These are phyloP conservation scores for Delichon dasypus DNA, from an alignment of 2,797 vertebrate genomes.

Conservation along the genomic window DNA sequence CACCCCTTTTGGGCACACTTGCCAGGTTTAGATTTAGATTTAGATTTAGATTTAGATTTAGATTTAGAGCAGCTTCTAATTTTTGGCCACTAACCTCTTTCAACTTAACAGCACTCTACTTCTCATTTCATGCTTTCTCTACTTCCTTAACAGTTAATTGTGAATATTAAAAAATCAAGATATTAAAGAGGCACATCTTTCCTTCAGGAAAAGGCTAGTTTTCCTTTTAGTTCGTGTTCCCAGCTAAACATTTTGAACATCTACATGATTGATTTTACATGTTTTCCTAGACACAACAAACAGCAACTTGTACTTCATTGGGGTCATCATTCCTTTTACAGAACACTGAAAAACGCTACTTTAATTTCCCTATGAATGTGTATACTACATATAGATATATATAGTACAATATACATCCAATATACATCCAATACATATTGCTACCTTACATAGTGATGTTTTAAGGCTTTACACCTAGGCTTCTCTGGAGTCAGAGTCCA, in stretches of 20 bases:
- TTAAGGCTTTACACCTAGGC: not conserved
- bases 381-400: not conserved
- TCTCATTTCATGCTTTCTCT: not conserved
- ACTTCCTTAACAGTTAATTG: not conserved
- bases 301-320: not conserved
- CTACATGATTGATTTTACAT: not conserved
- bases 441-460: not conserved
- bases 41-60: not conserved
- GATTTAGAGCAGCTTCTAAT: not conserved
- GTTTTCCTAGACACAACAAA: not conserved
- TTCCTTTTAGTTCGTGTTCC: not conserved
- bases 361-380: not conserved
- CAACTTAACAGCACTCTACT: not conserved
- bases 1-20: not conserved
- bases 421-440: not conserved
- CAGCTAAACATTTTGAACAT: not conserved
- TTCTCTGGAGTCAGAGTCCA: not conserved
- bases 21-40: not conserved
- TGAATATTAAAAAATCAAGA: not conserved
- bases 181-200: not conserved
- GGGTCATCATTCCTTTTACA: not conserved
- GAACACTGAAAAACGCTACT: not conserved
- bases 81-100: not conserved
- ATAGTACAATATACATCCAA: not conserved
- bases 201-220: not conserved